Conservation (phyloP, 2,888 invertebrate genomes). For the Morpho achilles region DNA sequence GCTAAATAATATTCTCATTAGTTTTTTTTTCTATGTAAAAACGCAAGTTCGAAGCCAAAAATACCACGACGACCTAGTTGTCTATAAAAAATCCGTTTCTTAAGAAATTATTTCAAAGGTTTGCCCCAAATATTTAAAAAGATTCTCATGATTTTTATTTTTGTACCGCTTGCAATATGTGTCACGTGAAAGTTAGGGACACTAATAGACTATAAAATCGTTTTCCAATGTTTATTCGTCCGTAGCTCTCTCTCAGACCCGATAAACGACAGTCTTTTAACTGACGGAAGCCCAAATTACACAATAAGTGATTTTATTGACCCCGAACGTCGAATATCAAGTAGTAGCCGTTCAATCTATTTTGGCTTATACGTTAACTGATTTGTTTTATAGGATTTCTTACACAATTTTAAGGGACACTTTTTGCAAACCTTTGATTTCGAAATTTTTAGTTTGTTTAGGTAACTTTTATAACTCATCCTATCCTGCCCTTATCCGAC, state of each 20-base stretch:
- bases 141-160: constrained; percentile 1
- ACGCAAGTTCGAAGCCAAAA: no score
- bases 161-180: constrained; percentile 32
- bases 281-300: constrained; percentile 12
- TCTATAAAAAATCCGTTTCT: no score
- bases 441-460: neutral
- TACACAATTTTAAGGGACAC: neutral
- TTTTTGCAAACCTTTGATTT: neutral
- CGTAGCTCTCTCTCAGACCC: constrained; percentile 19
- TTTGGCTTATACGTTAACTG: neutral
- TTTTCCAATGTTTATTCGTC: no score
- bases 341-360: neutral
- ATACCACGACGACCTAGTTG: no score
- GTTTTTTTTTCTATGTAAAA: no score
- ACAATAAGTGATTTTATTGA: constrained; percentile 22
- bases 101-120: neutral
- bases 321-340: constrained; percentile 13
- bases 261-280: constrained; percentile 40
- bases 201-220: constrained; percentile 4
- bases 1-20: no score
- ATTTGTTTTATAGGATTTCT: neutral
- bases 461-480: neutral
- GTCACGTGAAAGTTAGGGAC: constrained; percentile 50
- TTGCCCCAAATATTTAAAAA: constrained; percentile 4
- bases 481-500: no score